Percentiles rank a stretch among this genome's conserved stretches.
Conservation (phyloP, 2,797 vertebrate genomes). For the Tarsius wallacei region DNA sequence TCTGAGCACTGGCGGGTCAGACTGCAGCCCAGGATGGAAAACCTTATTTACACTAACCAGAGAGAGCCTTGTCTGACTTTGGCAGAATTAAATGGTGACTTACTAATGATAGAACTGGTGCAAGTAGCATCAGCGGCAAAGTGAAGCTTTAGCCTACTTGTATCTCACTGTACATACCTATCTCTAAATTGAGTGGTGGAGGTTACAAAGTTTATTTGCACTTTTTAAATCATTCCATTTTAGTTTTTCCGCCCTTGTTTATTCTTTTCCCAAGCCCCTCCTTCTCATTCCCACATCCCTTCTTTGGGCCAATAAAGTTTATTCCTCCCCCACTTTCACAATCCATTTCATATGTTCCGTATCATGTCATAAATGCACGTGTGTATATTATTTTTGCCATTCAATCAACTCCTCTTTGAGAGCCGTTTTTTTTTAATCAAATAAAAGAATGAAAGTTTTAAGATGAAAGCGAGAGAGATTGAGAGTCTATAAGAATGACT, state of each 20-base stretch:
- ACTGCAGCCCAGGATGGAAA: slow-evolving; percentile 88
- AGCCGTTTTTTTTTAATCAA: slow-evolving; percentile 60
- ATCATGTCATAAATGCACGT: slow-evolving; percentile 87
- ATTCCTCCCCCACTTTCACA: slow-evolving; percentile 80
- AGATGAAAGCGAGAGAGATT: slow-evolving; percentile 62
- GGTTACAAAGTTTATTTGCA: slow-evolving; percentile 85
- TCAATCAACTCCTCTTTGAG: slow-evolving; percentile 75
- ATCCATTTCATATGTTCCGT: slow-evolving; percentile 85
- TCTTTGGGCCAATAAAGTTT: slow-evolving; percentile 92
- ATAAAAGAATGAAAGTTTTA: slow-evolving; percentile 14
- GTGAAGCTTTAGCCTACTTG: slow-evolving; percentile 84
- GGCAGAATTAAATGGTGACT: slow-evolving; percentile 84
- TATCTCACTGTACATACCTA: slow-evolving; percentile 78
- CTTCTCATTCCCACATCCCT: slow-evolving; percentile 15
- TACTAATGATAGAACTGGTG: slow-evolving; percentile 86
- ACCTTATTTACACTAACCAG: slow-evolving; percentile 90
- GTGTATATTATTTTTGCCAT: slow-evolving; percentile 88
- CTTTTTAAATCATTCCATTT: slow-evolving; percentile 88
- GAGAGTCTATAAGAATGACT: background rate
- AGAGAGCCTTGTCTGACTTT: slow-evolving; percentile 84
- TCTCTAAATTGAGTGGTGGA: slow-evolving; percentile 77
- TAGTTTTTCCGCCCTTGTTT: slow-evolving; percentile 82
- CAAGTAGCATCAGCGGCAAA: slow-evolving; percentile 89
- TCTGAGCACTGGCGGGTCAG: slow-evolving; percentile 92
- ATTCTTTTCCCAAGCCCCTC: slow-evolving; percentile 54